phyloP scores from a whole-genome alignment of 2,113 vertebrate species.

The Pica pica region DNA sequence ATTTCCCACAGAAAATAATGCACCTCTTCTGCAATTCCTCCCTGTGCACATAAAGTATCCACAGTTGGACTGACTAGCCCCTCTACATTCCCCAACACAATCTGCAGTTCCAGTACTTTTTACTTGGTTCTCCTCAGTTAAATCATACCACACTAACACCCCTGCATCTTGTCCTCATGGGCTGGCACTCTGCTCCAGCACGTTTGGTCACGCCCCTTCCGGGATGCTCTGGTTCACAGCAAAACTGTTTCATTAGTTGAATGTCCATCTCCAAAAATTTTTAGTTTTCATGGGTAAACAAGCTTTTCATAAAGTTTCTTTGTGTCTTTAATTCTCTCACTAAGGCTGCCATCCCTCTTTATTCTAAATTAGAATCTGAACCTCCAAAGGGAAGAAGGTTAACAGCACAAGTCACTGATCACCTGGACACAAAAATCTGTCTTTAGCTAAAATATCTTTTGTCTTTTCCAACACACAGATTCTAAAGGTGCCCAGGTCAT shows the following conservation, averaged over 20 bases:
- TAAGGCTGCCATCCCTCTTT: neutral
- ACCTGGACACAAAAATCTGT: neutral
- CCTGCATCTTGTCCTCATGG: neutral
- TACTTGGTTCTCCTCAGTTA: neutral
- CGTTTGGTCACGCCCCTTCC: neutral
- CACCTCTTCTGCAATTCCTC: neutral
- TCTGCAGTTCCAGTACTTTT: neutral
- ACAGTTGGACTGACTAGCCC: neutral
- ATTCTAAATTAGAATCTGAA: neutral
- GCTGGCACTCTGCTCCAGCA: neutral
- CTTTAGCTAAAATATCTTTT: neutral
- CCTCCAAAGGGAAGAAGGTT: neutral
- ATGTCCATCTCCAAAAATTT: neutral
- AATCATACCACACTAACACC: neutral
- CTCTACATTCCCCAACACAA: neutral
- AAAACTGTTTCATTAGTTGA: neutral
- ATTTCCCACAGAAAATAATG: neutral
- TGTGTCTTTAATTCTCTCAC: neutral
- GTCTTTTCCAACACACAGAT: accelerated
- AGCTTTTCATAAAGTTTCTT: neutral
- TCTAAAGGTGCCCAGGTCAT: neutral
- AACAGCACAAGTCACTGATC: neutral
- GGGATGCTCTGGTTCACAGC: neutral
- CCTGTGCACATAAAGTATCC: neutral
- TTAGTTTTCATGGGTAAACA: neutral